Base-by-base conservation (phyloP, 2,797 vertebrate species). In the Poeciliopsis gracilis region DNA sequence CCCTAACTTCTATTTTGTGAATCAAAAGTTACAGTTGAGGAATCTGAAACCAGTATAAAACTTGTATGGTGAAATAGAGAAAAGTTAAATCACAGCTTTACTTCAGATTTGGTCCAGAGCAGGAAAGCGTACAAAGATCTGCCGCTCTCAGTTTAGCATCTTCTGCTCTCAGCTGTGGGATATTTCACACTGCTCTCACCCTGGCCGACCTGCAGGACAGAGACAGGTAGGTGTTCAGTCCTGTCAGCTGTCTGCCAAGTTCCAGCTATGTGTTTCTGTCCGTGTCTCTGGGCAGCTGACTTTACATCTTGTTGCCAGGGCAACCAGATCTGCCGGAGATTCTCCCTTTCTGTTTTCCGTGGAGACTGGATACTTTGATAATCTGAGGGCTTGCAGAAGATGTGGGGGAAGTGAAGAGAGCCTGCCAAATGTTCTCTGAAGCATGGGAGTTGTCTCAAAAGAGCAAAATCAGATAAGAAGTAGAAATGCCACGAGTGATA, bases 301-400 rank as follows among this genome's bases (percentile, higher is more conserved):
- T 93, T 92, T 84, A 91, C 88, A 55, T 93, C 91, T 72, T 92
- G 95, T 96, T 96, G 90, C 93, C 88, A 93, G 84, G 92, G 93
- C 84, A 96, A 96, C 95, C 57, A 86, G 83, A 90, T 94, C 91
- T 86, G 81, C 88, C 83, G 91, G 90, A 93, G 92, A 94, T 80
- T 78, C 76, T 88, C 77, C 80, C 78, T 78, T 79, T 87, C 77
- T 79, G 79, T 93, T 94, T 91, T 94, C 93, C 91, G 90, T 87
- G 79, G 93, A 94, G 93, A 95, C 89, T 20, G 85, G 91, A 94
- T 93, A 91, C 92, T 95, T 94, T 94, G 94, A 95, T 95, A 95
- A 94, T 94, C 88, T 94, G 77, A 90, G 85, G 87, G 92, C 92
- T 91, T 93, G 92, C 89, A 91, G 87, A 88, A 90, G 85, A 93